Base-by-base conservation (phyloP, 1,140 invertebrate genomes). In the Mactra quadrangularis region DNA sequence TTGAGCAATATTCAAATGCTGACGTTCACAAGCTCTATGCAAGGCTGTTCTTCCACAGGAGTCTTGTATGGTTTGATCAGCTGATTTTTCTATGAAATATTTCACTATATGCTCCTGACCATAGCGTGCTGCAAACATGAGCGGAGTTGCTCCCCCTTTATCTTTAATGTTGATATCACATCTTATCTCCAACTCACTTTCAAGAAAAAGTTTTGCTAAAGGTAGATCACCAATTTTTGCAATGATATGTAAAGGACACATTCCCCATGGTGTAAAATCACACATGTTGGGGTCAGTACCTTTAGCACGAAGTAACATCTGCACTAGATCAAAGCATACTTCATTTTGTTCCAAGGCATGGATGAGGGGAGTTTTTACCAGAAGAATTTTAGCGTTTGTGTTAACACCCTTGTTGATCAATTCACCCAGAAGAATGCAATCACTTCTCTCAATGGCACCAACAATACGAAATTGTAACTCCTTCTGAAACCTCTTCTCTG, bases 11-110 rank as follows among this genome's bases (percentile, higher is more conserved):
- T 77, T 41, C 27, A 62, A 25, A 52, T 83, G 62, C 19, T 82
- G 38, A 33, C 25, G 38, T 62, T 87, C 86, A 22, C 82, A 77
- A n/a, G 86, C 86, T 27, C 84, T 64, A 68, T 87, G 86, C 17
- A 86, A 53, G 0, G 82, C 75, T 33, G 74, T 64, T 57, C 82
- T 74, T 22, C 70, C 75, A 59, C 57, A 62, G 55, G 59, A 38
- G 75, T 86, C 85, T 17, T 52, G 55, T n/a, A 22, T 50, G 11
- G 41, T 33, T n/a, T 76, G 47, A 4, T 71, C 50, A 27, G 84
- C 84, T 29, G 75, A 72, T 22, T 60, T 35, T 13, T 55, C 38
- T 7, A 87, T 53, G 25, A 87, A 50, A n/a, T 81, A 59, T 15
- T 64, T 29, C 4, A 81, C 70, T 29, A 85, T 45, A 11, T 59